Conservation (phyloP, 2,888 invertebrate genomes). For the Ochropleura plecta region DNA sequence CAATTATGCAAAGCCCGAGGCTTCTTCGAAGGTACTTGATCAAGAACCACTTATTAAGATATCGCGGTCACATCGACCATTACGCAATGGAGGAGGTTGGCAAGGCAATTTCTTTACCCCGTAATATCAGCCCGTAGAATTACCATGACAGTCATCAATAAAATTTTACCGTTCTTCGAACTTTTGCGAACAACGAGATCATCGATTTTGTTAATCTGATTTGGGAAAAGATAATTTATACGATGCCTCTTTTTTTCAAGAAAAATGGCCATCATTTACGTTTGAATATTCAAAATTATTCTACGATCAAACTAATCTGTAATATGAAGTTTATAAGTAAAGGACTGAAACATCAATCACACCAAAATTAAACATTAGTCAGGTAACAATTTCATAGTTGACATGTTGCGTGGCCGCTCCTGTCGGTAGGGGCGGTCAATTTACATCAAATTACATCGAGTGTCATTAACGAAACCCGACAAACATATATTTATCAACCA, state of each 20-base stretch:
- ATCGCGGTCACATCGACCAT: constrained; percentile 87
- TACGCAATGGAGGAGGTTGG: constrained; percentile 78
- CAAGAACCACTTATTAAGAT: constrained; percentile 89
- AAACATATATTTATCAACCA: constrained; percentile 69
- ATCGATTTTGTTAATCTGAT: constrained; percentile 79
- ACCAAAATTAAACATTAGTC: constrained; percentile 77
- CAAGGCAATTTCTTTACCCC: constrained; percentile 77
- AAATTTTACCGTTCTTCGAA: constrained; percentile 81
- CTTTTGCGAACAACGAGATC: constrained; percentile 79
- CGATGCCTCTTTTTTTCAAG: constrained; percentile 30
- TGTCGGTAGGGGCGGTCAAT: constrained; percentile 83
- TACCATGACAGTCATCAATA: constrained; percentile 85
- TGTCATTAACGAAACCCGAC: constrained; percentile 86
- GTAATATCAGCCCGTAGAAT: constrained; percentile 75
- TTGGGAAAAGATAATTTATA: constrained; percentile 59
- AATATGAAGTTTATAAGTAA: constrained; percentile 45
- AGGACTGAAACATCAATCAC: constrained; percentile 81
- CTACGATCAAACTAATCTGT: constrained; percentile 42
- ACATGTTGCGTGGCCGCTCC: constrained; percentile 87
- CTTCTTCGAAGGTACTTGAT: constrained; percentile 81
- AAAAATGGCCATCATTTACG: constrained; percentile 13
- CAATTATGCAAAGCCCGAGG: constrained; percentile 85
- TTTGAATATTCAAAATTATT: constrained; percentile 43
- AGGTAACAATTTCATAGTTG: constrained; percentile 89
- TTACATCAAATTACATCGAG: constrained; percentile 88